These are phyloP conservation scores for Hypolimnas misippus DNA, from an alignment of 2,888 invertebrate species.

Conservation along the genomic window DNA sequence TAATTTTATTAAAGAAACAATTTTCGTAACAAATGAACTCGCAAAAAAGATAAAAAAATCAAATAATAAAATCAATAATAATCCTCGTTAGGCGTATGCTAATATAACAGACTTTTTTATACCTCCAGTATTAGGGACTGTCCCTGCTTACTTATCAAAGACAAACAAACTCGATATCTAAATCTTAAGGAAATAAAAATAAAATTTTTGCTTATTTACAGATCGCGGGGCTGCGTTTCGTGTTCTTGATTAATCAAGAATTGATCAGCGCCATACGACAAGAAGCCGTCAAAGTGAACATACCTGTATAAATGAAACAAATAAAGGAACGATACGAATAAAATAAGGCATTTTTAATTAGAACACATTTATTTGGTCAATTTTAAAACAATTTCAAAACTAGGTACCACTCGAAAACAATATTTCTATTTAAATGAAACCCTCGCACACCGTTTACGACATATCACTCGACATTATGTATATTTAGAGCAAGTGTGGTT, in stretches of 20 bases:
- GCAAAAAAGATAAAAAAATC: no score
- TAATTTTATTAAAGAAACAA: no score
- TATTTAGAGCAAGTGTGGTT: slow-evolving; percentile 47
- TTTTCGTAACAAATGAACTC: no score
- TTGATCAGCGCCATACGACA: slow-evolving; percentile 94
- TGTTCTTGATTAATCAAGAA: slow-evolving; percentile 96
- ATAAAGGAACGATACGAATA: slow-evolving; percentile 44
- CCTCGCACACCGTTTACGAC: slow-evolving; percentile 43
- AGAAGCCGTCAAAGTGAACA: slow-evolving; percentile 92
- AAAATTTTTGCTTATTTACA: slow-evolving; percentile 62
- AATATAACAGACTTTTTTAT: no score
- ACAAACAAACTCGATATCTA: no score
- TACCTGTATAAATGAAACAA: slow-evolving; percentile 66
- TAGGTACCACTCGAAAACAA: slow-evolving; percentile 77
- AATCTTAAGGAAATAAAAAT: not conserved
- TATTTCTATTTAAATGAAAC: slow-evolving; percentile 49
- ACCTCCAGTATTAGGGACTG: not conserved
- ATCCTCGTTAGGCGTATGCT: no score
- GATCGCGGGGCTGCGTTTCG: slow-evolving; percentile 95
- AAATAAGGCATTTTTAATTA: slow-evolving; percentile 60
- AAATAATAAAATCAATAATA: no score
- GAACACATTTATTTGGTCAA: slow-evolving; percentile 85
- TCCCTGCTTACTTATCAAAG: no score
- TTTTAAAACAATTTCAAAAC: slow-evolving; percentile 75
- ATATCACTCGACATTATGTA: slow-evolving; percentile 42